A percentile compares a stretch with the other conserved stretches of the same genome.
Conservation (phyloP, 1,140 invertebrate species). For the Calliphora vicina region DNA sequence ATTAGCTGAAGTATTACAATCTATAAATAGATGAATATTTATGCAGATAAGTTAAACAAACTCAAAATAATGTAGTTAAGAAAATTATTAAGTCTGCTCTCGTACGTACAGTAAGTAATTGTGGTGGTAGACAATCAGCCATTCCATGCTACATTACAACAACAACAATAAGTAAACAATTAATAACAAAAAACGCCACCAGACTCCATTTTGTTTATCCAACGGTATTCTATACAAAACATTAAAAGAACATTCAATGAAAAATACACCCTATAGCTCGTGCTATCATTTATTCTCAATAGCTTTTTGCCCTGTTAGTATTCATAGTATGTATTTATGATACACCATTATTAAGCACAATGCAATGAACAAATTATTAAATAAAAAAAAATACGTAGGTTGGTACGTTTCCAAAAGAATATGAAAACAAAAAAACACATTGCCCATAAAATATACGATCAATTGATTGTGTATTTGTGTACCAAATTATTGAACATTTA, state of each 20-base stretch:
- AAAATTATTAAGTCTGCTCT: too few species aligned
- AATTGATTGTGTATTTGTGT: background rate
- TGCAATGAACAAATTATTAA: background rate
- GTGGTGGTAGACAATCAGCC: background rate
- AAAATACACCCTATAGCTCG: conserved; percentile 1
- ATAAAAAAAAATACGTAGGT: background rate
- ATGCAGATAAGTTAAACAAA: too few species aligned
- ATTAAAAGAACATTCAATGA: background rate
- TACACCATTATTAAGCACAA: background rate
- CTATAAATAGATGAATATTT: too few species aligned
- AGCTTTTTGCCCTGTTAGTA: background rate
- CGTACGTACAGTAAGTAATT: background rate
- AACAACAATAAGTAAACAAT: background rate
- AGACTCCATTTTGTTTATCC: conserved; percentile 30
- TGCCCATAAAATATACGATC: background rate
- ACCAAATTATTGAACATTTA: background rate
- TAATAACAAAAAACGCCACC: background rate
- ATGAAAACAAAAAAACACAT: background rate
- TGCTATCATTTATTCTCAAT: conserved; percentile 7
- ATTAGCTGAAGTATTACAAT: too few species aligned
- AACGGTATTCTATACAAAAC: background rate
- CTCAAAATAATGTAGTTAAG: background rate
- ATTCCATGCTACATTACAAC: background rate
- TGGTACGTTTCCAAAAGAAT: background rate
- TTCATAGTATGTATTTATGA: background rate